phyloP scores from a whole-genome alignment of 2,888 invertebrate species.

The Celastrina argiolus region DNA sequence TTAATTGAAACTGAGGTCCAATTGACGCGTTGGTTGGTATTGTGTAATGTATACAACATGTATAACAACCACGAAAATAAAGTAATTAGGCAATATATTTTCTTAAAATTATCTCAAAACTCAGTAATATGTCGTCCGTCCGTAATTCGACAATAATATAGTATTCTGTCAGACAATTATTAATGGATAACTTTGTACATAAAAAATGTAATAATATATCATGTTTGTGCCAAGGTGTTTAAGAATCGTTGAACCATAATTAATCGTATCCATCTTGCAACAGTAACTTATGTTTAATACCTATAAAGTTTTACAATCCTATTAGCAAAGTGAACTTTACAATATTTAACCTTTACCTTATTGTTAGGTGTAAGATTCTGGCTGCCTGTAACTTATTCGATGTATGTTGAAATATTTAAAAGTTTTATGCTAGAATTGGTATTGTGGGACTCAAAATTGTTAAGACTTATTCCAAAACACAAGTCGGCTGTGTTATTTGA shows the following conservation, averaged over 20 bases:
- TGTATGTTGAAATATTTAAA: not conserved
- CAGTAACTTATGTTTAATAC: not conserved
- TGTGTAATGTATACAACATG: too few species aligned
- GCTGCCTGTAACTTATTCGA: conserved; percentile 1
- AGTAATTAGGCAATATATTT: too few species aligned
- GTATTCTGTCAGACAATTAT: too few species aligned
- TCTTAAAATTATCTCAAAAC: too few species aligned
- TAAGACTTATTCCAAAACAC: conserved; percentile 37
- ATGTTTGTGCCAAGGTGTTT: too few species aligned
- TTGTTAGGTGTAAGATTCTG: not conserved
- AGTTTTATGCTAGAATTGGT: not conserved
- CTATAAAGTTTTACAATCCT: not conserved
- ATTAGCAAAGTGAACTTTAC: not conserved
- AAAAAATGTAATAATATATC: too few species aligned
- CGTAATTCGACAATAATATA: too few species aligned
- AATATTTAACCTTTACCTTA: not conserved
- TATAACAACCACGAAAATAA: not conserved
- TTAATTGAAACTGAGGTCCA: not conserved
- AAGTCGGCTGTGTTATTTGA: conserved; percentile 43
- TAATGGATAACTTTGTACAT: too few species aligned
- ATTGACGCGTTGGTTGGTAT: too few species aligned
- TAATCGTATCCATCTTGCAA: not conserved
- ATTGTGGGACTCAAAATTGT: not conserved
- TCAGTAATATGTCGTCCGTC: too few species aligned
- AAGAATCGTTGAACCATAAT: not conserved